Base-by-base conservation (phyloP, 1,140 invertebrate species). In the Homarus americanus region DNA sequence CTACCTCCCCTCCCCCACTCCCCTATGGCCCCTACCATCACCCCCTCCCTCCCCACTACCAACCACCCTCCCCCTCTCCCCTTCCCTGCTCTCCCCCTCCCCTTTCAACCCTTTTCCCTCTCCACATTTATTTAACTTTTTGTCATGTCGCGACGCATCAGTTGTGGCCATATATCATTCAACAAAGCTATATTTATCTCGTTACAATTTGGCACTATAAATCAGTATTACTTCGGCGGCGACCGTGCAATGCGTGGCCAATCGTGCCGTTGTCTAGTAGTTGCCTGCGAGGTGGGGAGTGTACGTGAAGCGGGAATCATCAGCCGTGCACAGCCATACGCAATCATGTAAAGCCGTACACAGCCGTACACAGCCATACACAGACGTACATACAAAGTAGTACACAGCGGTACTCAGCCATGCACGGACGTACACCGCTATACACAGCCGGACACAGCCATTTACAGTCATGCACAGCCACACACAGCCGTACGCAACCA, bases 121-220 rank as follows among this genome's bases (percentile, higher is more conserved):
- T 87, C 58, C 85, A 80, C 85, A 88, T 88, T 88, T 88, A 82
- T 88, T 88, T 88, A 79, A 80, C 86, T 88, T 88, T 87, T 88
- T 88, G 76, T 88, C 86, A 88, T 80, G 86, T 88, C 86, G 76
- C 76, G 76, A 80, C 86, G 76, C 86, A 88, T 88, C 86, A 88
- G 86, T 72, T 76, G 86, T 72, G 75, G 58, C 63, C 58, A 80
- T 88, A 88, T 80, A 88, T 88, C 86, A 88, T 80, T 88, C 86
- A 88, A 88, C 86, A 88, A 88, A 88, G 86, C 86, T 72, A 88
- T 88, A 80, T 88, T 88, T 88, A 88, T 88, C 86, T 88, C 86
- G 86, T 88, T 88, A 80, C 86, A 79, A 88, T 88, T 88, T 88
- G 63, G 76, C 63, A 41, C 86, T 72, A 88, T 88, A 88, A 79